Evolutionary conservation across 2,113 vertebrate genomes (phyloP).

Genomic region (Ptilonorhynchus violaceus): DNA sequence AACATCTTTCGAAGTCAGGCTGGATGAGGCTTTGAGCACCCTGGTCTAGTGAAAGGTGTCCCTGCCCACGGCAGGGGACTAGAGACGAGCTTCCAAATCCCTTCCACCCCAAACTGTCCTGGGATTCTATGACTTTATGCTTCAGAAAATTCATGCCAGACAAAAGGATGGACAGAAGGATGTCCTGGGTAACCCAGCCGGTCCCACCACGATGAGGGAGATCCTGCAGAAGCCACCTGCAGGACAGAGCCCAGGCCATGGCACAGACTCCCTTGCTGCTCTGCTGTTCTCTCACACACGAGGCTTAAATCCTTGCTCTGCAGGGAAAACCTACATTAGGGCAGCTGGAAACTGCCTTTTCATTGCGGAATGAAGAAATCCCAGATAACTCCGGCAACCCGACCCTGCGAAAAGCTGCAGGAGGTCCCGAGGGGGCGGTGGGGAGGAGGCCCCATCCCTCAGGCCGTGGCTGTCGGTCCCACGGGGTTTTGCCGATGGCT

Average conservation of each 20-base stretch:
- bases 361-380: background rate
- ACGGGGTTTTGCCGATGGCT: fast-evolving
- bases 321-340: background rate
- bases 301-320: background rate
- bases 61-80: background rate
- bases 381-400: background rate
- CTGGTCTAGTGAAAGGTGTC: background rate
- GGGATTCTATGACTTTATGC: background rate
- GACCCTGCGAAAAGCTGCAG: background rate
- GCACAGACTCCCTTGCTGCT: background rate
- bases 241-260: background rate
- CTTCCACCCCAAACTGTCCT: background rate
- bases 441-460: background rate
- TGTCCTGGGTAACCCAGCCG: background rate
- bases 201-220: fast-evolving
- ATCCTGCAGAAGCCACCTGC: fast-evolving
- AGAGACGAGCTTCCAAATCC: background rate
- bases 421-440: background rate
- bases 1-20: background rate
- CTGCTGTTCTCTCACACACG: background rate
- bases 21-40: background rate
- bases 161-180: background rate
- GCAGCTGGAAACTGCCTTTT: background rate
- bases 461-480: background rate
- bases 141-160: background rate